Conservation (phyloP, 2,888 invertebrate genomes). For the Deilephila elpenor region DNA sequence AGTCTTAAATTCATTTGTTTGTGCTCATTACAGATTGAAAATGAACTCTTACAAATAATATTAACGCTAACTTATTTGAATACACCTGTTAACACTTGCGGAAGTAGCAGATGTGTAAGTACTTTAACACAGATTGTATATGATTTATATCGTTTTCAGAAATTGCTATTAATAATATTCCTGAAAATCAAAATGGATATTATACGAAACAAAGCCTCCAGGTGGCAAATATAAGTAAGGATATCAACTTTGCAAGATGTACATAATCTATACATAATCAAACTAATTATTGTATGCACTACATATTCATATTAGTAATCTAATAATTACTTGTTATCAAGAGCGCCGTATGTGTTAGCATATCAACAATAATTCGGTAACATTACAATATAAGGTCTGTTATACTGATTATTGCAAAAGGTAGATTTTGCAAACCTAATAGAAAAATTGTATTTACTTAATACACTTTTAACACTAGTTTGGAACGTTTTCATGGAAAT, state of each 20-base stretch:
- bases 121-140: slow-evolving; percentile 7
- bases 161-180: slow-evolving; percentile 30
- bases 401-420: not conserved
- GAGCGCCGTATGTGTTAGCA: not conserved
- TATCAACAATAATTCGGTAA: not conserved
- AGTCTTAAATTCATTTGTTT: slow-evolving; percentile 18
- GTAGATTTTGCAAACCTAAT: slow-evolving; percentile 17
- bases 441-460: no score
- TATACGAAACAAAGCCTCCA: not conserved
- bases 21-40: slow-evolving; percentile 50
- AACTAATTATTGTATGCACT: not conserved
- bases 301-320: not conserved
- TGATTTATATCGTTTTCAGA: slow-evolving; percentile 3
- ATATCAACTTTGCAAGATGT: slow-evolving; percentile 1
- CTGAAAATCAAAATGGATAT: slow-evolving; percentile 39
- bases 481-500: no score
- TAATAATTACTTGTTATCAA: not conserved
- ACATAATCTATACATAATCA: not conserved
- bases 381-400: slow-evolving; percentile 11
- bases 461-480: no score
- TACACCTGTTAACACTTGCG: slow-evolving; percentile 13
- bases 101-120: slow-evolving; percentile 24
- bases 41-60: slow-evolving; percentile 50
- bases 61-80: slow-evolving; percentile 48
- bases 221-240: not conserved